Conservation (phyloP, 2,113 vertebrate species). For the Gasterosteus nipponicus region DNA sequence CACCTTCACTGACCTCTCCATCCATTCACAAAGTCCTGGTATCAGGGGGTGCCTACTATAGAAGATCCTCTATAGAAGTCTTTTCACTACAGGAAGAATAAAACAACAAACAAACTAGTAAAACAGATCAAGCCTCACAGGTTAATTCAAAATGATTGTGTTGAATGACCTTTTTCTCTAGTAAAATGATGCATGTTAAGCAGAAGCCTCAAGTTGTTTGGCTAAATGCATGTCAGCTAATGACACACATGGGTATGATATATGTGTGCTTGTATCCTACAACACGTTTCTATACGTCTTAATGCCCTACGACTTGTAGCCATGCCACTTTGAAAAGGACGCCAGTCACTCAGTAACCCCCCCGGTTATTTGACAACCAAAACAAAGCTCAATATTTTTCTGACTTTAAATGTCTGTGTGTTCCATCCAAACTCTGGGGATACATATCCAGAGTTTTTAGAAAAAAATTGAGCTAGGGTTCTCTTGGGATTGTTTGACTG, state of each 20-base stretch:
- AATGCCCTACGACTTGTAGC: conserved; percentile 49
- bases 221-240: conserved; percentile 52
- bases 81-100: conserved; percentile 78
- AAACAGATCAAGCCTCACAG: not conserved
- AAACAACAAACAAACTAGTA: not conserved
- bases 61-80: conserved; percentile 82
- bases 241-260: conserved; percentile 35
- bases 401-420: conserved; percentile 50
- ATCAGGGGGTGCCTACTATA: conserved; percentile 80
- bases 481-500: conserved; percentile 12
- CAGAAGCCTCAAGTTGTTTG: conserved; percentile 3
- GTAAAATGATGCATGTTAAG: conserved; percentile 53
- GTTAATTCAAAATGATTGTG: conserved; percentile 1
- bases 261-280: conserved; percentile 34
- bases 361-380: not conserved
- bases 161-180: conserved; percentile 6
- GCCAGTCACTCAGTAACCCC: not conserved
- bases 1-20: conserved; percentile 18
- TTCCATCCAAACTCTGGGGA: conserved; percentile 69
- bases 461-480: conserved; percentile 72
- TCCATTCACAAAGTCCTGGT: conserved; percentile 48
- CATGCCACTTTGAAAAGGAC: conserved; percentile 57
- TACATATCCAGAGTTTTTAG: conserved; percentile 62
- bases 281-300: not conserved
- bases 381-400: conserved; percentile 71